Conservation (phyloP, 2,113 vertebrate genomes). For the Strigops habroptila region DNA sequence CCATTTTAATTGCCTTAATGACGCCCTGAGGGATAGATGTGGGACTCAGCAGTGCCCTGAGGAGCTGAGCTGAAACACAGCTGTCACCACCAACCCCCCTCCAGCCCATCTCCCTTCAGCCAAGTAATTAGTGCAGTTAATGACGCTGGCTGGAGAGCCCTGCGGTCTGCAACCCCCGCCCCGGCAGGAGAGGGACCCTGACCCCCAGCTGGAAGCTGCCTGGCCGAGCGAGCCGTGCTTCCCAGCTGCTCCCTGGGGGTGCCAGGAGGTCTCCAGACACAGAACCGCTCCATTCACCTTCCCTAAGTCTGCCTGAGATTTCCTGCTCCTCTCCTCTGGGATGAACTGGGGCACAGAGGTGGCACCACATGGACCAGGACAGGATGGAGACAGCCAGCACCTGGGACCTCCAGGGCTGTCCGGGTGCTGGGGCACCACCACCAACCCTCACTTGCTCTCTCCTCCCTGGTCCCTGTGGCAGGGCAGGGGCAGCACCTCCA, state of each 20-base stretch:
- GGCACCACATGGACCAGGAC: not conserved
- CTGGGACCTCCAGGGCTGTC: not conserved
- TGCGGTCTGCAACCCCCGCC: not conserved
- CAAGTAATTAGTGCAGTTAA: slow-evolving; percentile 27
- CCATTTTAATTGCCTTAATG: slow-evolving; percentile 50
- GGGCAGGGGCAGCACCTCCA: not conserved
- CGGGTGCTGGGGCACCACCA: not conserved
- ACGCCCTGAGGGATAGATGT: slow-evolving; percentile 14
- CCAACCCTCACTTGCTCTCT: not conserved
- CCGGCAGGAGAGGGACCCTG: not conserved
- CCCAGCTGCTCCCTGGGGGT: not conserved
- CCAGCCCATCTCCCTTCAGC: not conserved
- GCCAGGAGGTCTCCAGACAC: not conserved
- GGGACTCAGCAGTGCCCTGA: not conserved
- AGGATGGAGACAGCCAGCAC: not conserved
- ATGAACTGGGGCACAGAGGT: not conserved
- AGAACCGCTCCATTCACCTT: not conserved
- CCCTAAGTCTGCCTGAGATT: not conserved
- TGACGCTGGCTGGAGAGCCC: not conserved
- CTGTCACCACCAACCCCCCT: not conserved
- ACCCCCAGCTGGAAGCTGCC: not conserved
- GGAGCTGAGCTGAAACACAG: slow-evolving; percentile 25
- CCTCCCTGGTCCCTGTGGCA: not conserved
- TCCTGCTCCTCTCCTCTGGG: not conserved
- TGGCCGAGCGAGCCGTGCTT: accelerated